phyloP scores from a whole-genome alignment of 2,888 invertebrate genomes.

The Apodemia hepburni region DNA sequence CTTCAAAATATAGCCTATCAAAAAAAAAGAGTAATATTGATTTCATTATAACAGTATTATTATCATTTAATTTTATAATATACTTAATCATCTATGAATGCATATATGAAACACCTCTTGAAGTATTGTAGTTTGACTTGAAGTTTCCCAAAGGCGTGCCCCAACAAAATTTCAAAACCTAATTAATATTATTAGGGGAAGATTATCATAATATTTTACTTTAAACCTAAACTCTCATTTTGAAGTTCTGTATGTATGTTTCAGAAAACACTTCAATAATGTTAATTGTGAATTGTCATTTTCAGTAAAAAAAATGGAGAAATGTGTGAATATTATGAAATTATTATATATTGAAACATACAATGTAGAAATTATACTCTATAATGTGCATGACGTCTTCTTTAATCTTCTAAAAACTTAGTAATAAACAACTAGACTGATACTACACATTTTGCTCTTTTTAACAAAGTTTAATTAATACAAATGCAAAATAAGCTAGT shows the following conservation, averaged over 20 bases:
- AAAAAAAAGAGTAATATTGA: not conserved
- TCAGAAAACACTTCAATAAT: not conserved
- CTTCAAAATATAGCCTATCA: constrained; percentile 7
- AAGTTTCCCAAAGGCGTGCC: not conserved
- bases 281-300: not conserved
- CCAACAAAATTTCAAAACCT: not conserved
- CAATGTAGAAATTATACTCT: too few relatives aligned
- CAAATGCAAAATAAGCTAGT: constrained; percentile 4
- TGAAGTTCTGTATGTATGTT: not conserved
- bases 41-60: constrained; percentile 13
- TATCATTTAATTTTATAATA: not conserved
- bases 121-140: not conserved
- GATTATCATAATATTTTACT: too few relatives aligned
- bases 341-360: not conserved
- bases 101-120: not conserved
- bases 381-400: too few relatives aligned
- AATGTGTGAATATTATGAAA: not conserved
- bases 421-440: too few relatives aligned
- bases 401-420: too few relatives aligned
- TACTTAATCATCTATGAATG: not conserved
- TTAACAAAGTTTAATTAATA: too few relatives aligned
- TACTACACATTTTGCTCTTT: too few relatives aligned
- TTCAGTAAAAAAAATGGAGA: not conserved
- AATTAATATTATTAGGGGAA: not conserved
- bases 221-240: not conserved